Evolutionary conservation across 2,888 invertebrate species (phyloP), one percentile per base, ranked within the genome.

Genomic region (Desoria tigrina): DNA sequence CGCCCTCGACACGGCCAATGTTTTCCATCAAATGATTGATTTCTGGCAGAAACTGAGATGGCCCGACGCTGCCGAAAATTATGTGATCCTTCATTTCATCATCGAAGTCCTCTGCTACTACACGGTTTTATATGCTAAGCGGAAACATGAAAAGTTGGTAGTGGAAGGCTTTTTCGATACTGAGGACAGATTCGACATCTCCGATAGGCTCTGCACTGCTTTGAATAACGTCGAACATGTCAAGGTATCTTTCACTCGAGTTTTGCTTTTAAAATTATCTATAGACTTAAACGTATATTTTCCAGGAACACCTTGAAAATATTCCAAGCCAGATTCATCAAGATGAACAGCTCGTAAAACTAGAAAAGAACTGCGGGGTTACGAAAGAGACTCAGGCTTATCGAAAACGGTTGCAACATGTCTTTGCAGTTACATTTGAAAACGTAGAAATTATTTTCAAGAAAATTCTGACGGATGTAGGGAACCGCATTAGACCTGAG

Each of bases 121-220:
- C 37, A 68, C 74, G 14, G 53, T 72, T 23, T 42, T 74, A 16
- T 75, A 74, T 61, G 73, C 76, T 11, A 53, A 66, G 9, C 45
- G 73, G 32, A 73, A 76, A 53, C 63, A 66, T 14, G 62, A 60
- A 11, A 73, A 73, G 59, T 57, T 76, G 23, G 69, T 67, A 11
- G 49, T 60, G 27, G 72, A 76, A 67, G 74, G 76, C 23, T 76
- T 73, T 58, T 76, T 73, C 63, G 74, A 74, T 55, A 73, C 72
- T 9, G 45, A 54, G 2, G 74, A 73, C 21, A 61, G 68, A 39
- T 73, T 73, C 49, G 73, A 72, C 37, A 73, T 76, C 66, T 74
- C 74, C 2, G 71, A 76, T 42, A 50, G 74, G 32, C 56, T 76
- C 14, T 76, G 76, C 42, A 72, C 64, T 2, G 71, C 69, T 1